Evolutionary conservation across 1,140 invertebrate species (phyloP), one percentile per base, ranked within the genome.

Genomic region (Formica exsecta): DNA sequence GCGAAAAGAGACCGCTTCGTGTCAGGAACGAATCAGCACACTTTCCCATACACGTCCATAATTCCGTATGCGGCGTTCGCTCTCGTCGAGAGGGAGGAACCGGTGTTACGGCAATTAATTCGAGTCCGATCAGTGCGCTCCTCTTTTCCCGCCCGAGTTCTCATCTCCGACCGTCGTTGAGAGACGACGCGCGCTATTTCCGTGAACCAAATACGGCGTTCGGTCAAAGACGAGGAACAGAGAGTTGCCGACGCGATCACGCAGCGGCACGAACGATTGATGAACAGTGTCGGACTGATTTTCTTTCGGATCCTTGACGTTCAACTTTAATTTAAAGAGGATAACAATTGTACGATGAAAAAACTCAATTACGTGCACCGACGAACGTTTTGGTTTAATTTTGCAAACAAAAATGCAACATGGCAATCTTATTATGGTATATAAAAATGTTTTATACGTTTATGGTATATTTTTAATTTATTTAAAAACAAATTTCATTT

Each of bases 51-150:
- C 61, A 71, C 36, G 76, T 74, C 54, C 70, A 68, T 77, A 76
- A 90, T 87, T 87, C 85, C 76, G 85, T 75, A 38, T 83, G 85
- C 70, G 86, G 85, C 81, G 76, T 71, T 88, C 90, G 89, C 86
- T 92, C 81, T 87, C 83, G 65, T 86, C 80, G 66, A 91, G 91
- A 84, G 85, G 89, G 85, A 77, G 88, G 87, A 87, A 89, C 89
- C 87, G 77, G 84, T 87, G 90, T 90, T 91, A 87, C 80, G 71
- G 88, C 88, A 91, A 91, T 91, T 91, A 91, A 91, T 91, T 91
- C 84, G 86, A 61, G 84, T 79, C 48, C 87, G 87, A 89, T 89
- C 88, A 71, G 77, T 76, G 79, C 65, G 51, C 66, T 64, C 36
- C 59, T 73, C 57, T 76, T 79, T 77, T 76, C 73, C 36, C 54